Conservation (phyloP, 2,113 vertebrate species). For the Xiphophorus hellerii region DNA sequence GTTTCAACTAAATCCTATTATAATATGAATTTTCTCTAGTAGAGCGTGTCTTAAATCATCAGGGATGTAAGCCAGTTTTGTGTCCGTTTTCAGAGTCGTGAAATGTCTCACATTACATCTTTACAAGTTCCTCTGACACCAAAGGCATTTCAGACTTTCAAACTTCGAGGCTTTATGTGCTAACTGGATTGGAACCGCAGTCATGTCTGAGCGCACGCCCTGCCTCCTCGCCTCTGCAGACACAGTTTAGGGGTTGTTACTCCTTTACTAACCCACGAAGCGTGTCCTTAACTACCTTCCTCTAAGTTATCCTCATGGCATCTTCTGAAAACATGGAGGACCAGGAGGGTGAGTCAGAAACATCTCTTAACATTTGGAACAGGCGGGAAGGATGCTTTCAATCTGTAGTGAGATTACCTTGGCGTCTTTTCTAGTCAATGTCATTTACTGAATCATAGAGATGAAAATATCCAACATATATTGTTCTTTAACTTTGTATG, state of each 20-base stretch:
- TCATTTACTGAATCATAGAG: not conserved
- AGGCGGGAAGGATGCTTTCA: conserved; percentile 37
- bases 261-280: conserved; percentile 55
- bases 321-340: conserved; percentile 53
- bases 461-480: not conserved
- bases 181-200: conserved; percentile 37
- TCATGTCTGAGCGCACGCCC: conserved; percentile 15
- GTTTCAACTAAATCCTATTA: not conserved
- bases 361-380: conserved; percentile 57
- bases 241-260: conserved; percentile 41
- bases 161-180: conserved; percentile 39
- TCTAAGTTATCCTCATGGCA: conserved; percentile 18
- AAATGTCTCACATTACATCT: conserved; percentile 43
- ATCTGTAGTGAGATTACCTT: conserved; percentile 13
- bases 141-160: conserved; percentile 31
- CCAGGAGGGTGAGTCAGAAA: conserved; percentile 40
- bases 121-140: conserved; percentile 50
- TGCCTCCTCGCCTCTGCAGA: not conserved
- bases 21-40: not conserved
- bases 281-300: conserved; percentile 44
- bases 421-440: not conserved
- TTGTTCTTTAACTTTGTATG: not conserved
- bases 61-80: conserved; percentile 22
- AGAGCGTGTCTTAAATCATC: not conserved
- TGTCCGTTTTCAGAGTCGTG: conserved; percentile 36